Base-by-base conservation (phyloP, 1,140 invertebrate genomes). In the Venturia canescens region DNA sequence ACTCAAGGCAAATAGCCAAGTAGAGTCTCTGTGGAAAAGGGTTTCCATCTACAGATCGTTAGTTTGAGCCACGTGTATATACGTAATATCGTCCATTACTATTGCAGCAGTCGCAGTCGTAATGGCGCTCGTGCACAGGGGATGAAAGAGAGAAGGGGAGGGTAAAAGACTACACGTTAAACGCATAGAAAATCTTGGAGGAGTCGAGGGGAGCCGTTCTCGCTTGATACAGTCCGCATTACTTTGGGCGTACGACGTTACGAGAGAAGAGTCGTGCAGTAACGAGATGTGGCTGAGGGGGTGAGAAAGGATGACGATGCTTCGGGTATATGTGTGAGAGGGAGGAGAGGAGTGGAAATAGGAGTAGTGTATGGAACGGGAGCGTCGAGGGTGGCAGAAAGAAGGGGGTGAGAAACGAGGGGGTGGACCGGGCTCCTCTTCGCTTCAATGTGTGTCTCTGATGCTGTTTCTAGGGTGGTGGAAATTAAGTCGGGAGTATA, bases 401-500 rank as follows among this genome's bases (percentile, higher is more conserved):
- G 75, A 26, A 34, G 67, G 15, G 15, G 53, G 23, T 15, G 26
- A 67, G 23, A 74, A 76, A 44, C 15, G 27, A 18, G 75, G n/a
- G 23, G 70, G 26, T 72, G 44, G 71, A 34, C 31, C 31, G 7
- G 31, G 31, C 48, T n/a, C 38, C n/a, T 29, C 29, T 78, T 23
- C n/a, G 57, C 57, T 21, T 21, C 57, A n/a, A 16, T 29, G 63
- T 66, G 63, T 29, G 63, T 13, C 38, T 70, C 44, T 31, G 79
- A 66, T 50, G 71, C 81, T 80, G 80, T 66, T 67, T 63, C 76
- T 44, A 80, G 82, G 86, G 80, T 82, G 83, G 85, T 84, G 89
- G 89, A 90, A 91, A 91, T 91, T 91, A 91, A 91, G 86, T 91
- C 89, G 83, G 85, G 84, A 84, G 76, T 38, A 50, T 34, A 75